A percentile compares a stretch with the other conserved stretches of the same genome.
phyloP scores from a whole-genome alignment of 1,140 invertebrate genomes.

The Globodera ellingtonae region DNA sequence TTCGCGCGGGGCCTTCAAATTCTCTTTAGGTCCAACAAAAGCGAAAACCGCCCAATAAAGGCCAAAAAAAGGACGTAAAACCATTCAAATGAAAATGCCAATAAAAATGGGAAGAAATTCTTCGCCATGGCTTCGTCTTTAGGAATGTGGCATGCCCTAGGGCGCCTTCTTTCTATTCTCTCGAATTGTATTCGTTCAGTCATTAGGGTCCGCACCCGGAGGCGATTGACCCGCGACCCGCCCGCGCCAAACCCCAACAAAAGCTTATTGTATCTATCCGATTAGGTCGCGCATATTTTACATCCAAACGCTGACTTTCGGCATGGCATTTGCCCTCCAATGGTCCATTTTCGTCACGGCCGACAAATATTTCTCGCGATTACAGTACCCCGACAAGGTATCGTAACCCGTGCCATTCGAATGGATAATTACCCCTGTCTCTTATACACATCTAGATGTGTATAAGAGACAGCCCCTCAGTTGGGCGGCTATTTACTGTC shows the following conservation, averaged over 20 bases:
- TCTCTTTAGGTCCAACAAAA: constrained; percentile 42
- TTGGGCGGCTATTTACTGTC: constrained; percentile 42
- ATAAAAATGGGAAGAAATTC: too few species aligned
- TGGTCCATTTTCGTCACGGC: constrained; percentile 53
- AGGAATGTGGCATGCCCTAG: too few species aligned
- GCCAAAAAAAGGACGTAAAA: too few species aligned
- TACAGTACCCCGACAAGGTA: constrained; percentile 44
- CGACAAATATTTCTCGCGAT: constrained; percentile 44
- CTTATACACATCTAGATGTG: too few species aligned
- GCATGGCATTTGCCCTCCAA: constrained; percentile 55
- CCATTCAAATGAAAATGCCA: background rate
- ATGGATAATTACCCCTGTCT: background rate
- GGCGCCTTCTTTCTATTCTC: too few species aligned
- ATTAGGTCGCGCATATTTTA: constrained; percentile 46
- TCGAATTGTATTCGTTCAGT: too few species aligned
- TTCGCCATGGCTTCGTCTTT: too few species aligned
- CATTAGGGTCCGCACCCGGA: too few species aligned
- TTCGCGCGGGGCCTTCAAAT: constrained; percentile 51
- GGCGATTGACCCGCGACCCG: background rate
- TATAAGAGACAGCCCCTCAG: too few species aligned
- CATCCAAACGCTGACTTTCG: constrained; percentile 58
- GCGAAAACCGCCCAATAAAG: background rate
- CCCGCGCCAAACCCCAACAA: background rate
- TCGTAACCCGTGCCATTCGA: constrained; percentile 13
- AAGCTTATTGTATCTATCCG: constrained; percentile 17